Conservation (phyloP, 2,888 invertebrate genomes). For the Melanostoma mellinum region DNA sequence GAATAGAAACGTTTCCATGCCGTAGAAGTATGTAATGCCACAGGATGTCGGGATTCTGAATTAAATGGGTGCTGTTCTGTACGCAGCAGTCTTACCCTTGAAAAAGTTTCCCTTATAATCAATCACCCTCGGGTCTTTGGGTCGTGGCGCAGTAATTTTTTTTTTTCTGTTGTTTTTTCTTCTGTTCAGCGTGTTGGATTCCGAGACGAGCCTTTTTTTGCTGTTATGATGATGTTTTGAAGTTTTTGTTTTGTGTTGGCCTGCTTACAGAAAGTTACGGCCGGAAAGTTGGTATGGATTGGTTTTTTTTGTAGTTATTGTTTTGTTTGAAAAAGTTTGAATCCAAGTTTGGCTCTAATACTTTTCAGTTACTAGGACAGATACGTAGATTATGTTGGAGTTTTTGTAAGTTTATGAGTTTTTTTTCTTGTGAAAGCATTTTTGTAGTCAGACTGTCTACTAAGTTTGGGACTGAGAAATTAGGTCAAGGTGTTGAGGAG, state of each 20-base stretch:
- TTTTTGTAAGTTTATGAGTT: slow-evolving; percentile 7
- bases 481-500: slow-evolving; percentile 58
- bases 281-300: slow-evolving; percentile 48
- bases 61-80: slow-evolving; percentile 73
- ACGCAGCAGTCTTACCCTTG: slow-evolving; percentile 73
- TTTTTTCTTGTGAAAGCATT: slow-evolving; percentile 10
- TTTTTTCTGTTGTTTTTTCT: not conserved
- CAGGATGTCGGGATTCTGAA: slow-evolving; percentile 72
- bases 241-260: slow-evolving; percentile 26
- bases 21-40: slow-evolving; percentile 35
- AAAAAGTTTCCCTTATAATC: slow-evolving; percentile 73
- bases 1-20: no score
- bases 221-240: slow-evolving; percentile 45
- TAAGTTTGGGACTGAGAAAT: slow-evolving; percentile 52
- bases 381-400: slow-evolving; percentile 3
- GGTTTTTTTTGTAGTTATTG: slow-evolving; percentile 11
- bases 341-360: slow-evolving; percentile 36
- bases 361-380: slow-evolving; percentile 34
- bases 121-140: slow-evolving; percentile 68
- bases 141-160: not conserved
- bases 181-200: not conserved
- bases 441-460: slow-evolving; percentile 57
- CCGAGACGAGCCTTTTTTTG: slow-evolving; percentile 63
- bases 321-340: slow-evolving; percentile 34
- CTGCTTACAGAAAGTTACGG: slow-evolving; percentile 35